Conservation (phyloP, 2,888 invertebrate species). For the Rhodophaea formosa region DNA sequence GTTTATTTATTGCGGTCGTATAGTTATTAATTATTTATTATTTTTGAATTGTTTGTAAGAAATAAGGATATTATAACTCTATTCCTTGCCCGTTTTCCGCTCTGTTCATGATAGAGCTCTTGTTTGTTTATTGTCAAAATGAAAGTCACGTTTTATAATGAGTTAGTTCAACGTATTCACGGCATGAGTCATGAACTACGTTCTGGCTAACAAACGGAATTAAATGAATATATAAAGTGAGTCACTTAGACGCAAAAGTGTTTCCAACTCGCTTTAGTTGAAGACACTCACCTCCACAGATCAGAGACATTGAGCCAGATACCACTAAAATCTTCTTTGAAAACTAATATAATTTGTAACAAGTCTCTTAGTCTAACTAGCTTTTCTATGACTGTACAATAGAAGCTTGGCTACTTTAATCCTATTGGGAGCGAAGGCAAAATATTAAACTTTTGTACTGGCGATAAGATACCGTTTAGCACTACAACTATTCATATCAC, state of each 20-base stretch:
- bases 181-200: slow-evolving; percentile 21
- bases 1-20: too few relatives aligned
- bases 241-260: slow-evolving; percentile 32
- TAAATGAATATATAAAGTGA: slow-evolving; percentile 27
- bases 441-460: slow-evolving; percentile 76
- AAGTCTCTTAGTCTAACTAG: slow-evolving; percentile 55
- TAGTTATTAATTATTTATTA: too few relatives aligned
- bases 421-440: slow-evolving; percentile 69
- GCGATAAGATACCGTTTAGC: slow-evolving; percentile 63
- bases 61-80: too few relatives aligned
- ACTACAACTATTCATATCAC: slow-evolving; percentile 57
- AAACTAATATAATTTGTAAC: slow-evolving; percentile 20
- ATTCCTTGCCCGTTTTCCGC: too few relatives aligned
- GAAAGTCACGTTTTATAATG: slow-evolving; percentile 16
- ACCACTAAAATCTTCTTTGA: neutral
- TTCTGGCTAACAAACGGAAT: slow-evolving; percentile 23
- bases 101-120: too few relatives aligned
- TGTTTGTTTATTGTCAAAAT: neutral
- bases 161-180: slow-evolving; percentile 11
- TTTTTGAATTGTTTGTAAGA: too few relatives aligned
- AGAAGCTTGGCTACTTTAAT: slow-evolving; percentile 57
- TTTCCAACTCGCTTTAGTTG: slow-evolving; percentile 29
- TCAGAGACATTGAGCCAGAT: slow-evolving; percentile 62
- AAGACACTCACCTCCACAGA: slow-evolving; percentile 73
- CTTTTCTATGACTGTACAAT: slow-evolving; percentile 59